Percentiles rank a stretch among this genome's conserved stretches.
phyloP scores from a whole-genome alignment of 1,140 invertebrate species.

The Drosophila baimaii region DNA sequence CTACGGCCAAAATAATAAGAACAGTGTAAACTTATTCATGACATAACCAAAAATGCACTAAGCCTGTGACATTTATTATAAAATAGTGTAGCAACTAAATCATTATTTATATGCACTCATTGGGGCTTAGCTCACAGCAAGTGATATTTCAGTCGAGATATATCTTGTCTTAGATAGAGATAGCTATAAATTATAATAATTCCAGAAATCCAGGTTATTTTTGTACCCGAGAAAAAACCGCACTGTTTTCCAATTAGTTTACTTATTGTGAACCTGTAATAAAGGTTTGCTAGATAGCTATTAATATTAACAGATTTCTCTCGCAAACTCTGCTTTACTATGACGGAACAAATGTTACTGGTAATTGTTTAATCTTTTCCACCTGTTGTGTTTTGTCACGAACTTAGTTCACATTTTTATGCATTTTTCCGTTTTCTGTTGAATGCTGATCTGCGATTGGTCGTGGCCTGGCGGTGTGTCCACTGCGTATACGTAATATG shows the following conservation, averaged over 20 bases:
- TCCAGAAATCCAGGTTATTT: neutral
- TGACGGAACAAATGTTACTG: neutral
- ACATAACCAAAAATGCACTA: neutral
- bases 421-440: neutral
- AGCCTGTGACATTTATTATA: neutral
- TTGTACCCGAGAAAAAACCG: neutral
- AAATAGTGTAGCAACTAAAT: conserved; percentile 1
- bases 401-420: conserved; percentile 2
- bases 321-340: neutral
- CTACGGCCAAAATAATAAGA: neutral
- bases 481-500: conserved; percentile 50
- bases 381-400: conserved; percentile 11
- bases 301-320: neutral
- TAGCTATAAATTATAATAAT: neutral
- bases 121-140: neutral
- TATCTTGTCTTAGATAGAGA: neutral
- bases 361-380: conserved; percentile 3
- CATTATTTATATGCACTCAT: neutral
- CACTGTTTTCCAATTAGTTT: neutral
- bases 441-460: conserved; percentile 30
- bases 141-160: neutral
- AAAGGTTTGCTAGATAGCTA: neutral
- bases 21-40: neutral
- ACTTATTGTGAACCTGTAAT: neutral
- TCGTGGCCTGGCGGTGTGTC: conserved; percentile 42